Percentiles rank a stretch among this genome's conserved stretches.
These are phyloP conservation scores for Ganaspis sp. DNA, from an alignment of 1,140 invertebrate genomes.

Conservation along the genomic window DNA sequence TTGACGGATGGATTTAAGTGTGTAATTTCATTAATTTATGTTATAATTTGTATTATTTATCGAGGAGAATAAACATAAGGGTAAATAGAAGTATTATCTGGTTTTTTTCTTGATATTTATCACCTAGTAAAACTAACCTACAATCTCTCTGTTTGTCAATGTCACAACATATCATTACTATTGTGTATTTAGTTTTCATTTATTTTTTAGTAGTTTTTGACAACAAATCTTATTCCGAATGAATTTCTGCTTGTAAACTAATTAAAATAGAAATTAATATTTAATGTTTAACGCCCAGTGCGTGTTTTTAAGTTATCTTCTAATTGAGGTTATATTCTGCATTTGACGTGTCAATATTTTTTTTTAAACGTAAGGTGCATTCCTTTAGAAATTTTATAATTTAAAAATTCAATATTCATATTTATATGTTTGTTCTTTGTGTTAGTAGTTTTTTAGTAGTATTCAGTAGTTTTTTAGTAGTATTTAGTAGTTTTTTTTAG, in stretches of 20 bases:
- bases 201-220: neutral
- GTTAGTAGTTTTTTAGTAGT: too few species aligned
- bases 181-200: neutral
- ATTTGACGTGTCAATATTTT: slow-evolving; percentile 13
- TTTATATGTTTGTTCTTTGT: too few species aligned
- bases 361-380: too few species aligned
- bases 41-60: slow-evolving; percentile 51
- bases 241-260: neutral
- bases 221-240: neutral
- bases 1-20: slow-evolving; percentile 66
- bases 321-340: neutral
- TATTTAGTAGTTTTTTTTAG: neutral
- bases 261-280: neutral
- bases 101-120: neutral
- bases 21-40: slow-evolving; percentile 56
- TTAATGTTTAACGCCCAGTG: neutral
- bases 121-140: neutral
- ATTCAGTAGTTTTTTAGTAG: neutral
- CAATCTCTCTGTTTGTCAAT: neutral
- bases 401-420: too few species aligned
- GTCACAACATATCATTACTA: neutral
- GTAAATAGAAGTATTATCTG: slow-evolving; percentile 42
- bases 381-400: too few species aligned
- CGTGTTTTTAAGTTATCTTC: neutral
- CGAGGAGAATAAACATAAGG: slow-evolving; percentile 41